phyloP scores from a whole-genome alignment of 2,888 invertebrate genomes.

The Macrophya alboannulata region DNA sequence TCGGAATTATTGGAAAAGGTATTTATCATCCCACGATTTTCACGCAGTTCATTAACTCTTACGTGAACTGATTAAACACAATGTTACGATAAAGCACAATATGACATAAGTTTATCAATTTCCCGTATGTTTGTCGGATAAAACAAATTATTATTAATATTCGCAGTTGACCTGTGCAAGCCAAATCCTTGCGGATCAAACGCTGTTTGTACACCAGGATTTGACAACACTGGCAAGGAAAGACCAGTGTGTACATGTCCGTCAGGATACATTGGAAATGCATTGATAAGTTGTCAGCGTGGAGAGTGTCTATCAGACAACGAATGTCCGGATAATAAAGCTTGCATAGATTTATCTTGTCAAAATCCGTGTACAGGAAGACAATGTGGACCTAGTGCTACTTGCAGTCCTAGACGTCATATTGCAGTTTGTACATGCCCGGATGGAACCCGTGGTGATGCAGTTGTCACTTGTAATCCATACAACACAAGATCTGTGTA shows the following conservation, averaged over 20 bases:
- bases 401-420: constrained; percentile 89
- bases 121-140: neutral
- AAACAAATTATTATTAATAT: constrained; percentile 17
- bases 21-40: too few relatives aligned
- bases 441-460: constrained; percentile 85
- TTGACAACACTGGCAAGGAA: constrained; percentile 90
- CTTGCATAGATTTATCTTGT: constrained; percentile 89
- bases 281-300: constrained; percentile 86
- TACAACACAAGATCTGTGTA: constrained; percentile 63
- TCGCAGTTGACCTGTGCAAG: constrained; percentile 89
- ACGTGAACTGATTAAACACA: too few relatives aligned
- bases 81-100: too few relatives aligned
- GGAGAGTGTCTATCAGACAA: constrained; percentile 91
- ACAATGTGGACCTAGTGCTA: constrained; percentile 90
- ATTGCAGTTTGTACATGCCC: constrained; percentile 93
- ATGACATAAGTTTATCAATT: neutral
- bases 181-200: constrained; percentile 94
- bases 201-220: constrained; percentile 91
- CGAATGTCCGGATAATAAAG: constrained; percentile 89
- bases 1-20: too few relatives aligned
- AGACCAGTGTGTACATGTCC: constrained; percentile 94
- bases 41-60: too few relatives aligned
- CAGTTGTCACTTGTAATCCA: constrained; percentile 81
- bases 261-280: constrained; percentile 90
- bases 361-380: constrained; percentile 87